Percentiles rank a stretch among this genome's conserved stretches.
These are phyloP conservation scores for Cremastobaeus sp. DNA, from an alignment of 2,888 invertebrate species.

Conservation along the genomic window DNA sequence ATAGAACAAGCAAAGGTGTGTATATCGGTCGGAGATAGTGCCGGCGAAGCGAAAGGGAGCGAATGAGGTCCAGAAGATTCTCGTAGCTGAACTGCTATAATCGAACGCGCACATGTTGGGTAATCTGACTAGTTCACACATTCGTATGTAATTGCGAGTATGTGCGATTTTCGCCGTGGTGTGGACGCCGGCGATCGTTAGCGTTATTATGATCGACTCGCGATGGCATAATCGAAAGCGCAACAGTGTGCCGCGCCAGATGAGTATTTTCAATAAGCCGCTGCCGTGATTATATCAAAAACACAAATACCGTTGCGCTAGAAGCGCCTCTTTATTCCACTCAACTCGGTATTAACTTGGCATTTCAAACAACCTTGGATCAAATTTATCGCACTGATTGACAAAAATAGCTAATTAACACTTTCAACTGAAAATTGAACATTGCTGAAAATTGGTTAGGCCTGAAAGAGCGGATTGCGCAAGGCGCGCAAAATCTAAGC, in stretches of 20 bases:
- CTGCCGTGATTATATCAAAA: constrained; percentile 44
- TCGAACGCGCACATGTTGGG: constrained; percentile 50
- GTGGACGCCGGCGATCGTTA: constrained; percentile 50
- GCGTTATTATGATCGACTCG: constrained; percentile 54
- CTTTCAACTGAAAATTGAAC: no score
- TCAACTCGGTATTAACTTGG: no score
- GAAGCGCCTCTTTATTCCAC: neutral
- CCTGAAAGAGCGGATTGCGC: no score
- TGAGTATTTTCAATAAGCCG: constrained; percentile 54
- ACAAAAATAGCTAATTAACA: no score
- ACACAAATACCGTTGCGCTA: constrained; percentile 30
- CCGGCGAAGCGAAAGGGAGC: constrained; percentile 50
- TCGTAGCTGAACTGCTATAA: constrained; percentile 40
- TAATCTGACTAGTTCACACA: constrained; percentile 56
- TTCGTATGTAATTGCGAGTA: constrained; percentile 47
- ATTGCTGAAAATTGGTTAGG: no score
- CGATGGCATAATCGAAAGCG: constrained; percentile 58
- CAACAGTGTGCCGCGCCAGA: constrained; percentile 43
- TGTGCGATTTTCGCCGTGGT: constrained; percentile 39
- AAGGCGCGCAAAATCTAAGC: no score
- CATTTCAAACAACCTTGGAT: no score
- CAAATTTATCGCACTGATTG: no score
- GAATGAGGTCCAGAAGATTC: constrained; percentile 55
- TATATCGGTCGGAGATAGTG: constrained; percentile 10
- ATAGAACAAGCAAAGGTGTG: constrained; percentile 3